Evolutionary conservation across 1,140 invertebrate genomes (phyloP), one percentile per base, ranked within the genome.

Genomic region (Teleopsis dalmanni): DNA sequence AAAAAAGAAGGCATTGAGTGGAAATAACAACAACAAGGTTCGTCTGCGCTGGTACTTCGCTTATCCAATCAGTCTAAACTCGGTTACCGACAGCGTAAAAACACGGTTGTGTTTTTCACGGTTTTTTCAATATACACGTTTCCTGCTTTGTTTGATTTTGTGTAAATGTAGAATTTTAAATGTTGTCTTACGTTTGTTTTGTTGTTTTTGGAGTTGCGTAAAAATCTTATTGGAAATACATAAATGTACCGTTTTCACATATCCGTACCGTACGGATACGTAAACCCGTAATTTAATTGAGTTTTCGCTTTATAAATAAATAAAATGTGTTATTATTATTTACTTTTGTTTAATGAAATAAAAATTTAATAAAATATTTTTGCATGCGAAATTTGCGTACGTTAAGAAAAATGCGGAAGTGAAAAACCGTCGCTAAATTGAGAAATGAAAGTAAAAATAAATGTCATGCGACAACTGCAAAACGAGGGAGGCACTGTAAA

Each of bases 1-100:
- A 43, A 43, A 27, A 25, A 43, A 41, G n/a, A 41, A 5, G 23
- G 38, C 40, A 42, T 14, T 16, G 11, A 16, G 13, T 14, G 18
- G 18, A 42, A 16, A 16, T 26, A 42, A 43, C 41, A 43, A 26
- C 40, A 42, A 42, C 27, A 43, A 60, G 59, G 64, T 65, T 66
- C 63, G 57, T 67, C 63, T 62, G 64, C 60, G 63, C 53, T 51
- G 60, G 56, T 59, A 53, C 59, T 58, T 61, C 56, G 59, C 60
- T 66, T 60, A 61, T 62, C 64, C 63, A 66, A 66, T 66, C 64
- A 66, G 63, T 66, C 66, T 51, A 56, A 64, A 66, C 63, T 64
- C 64, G 60, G 63, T 65, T 62, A 61, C 57, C 63, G 57, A 57
- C 59, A 66, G 59, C 60, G 63, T 51, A 62, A 59, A 58, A 56